Conservation (phyloP, 2,888 invertebrate genomes). For the Trachelus iudaicus region DNA sequence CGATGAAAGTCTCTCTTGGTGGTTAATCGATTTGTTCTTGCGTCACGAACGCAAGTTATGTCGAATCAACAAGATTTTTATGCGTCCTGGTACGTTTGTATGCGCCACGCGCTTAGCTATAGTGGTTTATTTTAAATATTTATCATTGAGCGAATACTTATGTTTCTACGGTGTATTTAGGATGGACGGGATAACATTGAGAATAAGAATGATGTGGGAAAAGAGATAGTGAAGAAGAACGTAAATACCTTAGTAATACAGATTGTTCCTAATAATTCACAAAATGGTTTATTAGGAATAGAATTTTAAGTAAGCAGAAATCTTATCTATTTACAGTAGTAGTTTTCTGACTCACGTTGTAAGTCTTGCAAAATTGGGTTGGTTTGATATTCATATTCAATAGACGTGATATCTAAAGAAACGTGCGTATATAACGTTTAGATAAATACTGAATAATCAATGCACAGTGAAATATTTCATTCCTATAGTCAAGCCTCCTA, state of each 20-base stretch:
- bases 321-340: background rate
- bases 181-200: background rate
- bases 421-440: background rate
- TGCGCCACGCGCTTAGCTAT: background rate
- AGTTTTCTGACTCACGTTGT: background rate
- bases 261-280: background rate
- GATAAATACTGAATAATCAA: background rate
- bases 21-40: slow-evolving; percentile 27
- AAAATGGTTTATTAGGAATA: background rate
- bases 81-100: background rate
- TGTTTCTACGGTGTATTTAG: background rate
- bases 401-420: background rate
- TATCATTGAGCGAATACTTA: background rate
- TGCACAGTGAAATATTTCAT: background rate
- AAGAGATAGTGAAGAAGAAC: background rate
- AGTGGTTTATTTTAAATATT: background rate
- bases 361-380: background rate
- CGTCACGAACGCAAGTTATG: slow-evolving; percentile 24
- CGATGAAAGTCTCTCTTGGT: background rate
- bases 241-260: background rate
- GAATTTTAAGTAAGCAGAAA: background rate
- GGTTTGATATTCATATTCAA: background rate
- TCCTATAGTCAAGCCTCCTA: background rate
- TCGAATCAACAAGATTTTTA: slow-evolving; percentile 29
- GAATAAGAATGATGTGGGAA: background rate